Conservation (phyloP, 2,797 vertebrate species). For the Trachurus trachurus region DNA sequence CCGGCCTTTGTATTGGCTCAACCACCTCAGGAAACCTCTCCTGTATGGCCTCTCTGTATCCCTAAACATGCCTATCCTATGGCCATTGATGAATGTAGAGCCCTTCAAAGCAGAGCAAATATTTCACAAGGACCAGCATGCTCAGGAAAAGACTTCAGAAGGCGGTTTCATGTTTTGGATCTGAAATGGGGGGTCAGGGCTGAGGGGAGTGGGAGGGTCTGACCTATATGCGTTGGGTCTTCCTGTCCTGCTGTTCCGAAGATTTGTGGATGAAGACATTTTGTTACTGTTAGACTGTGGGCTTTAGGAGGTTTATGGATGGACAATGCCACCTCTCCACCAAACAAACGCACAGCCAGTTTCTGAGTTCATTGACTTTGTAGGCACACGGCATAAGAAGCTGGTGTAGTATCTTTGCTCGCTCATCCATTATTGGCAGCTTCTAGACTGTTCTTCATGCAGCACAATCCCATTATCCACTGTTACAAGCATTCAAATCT, state of each 20-base stretch:
- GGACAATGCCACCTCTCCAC: conserved; percentile 15
- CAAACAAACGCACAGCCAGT: conserved; percentile 32
- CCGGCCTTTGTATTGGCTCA: conserved; percentile 88
- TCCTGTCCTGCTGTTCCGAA: conserved; percentile 64
- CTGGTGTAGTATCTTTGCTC: background rate
- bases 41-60: conserved; percentile 81
- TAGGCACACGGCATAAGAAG: conserved; percentile 13
- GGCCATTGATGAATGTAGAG: conserved; percentile 80
- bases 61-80: conserved; percentile 83
- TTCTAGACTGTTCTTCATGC: conserved; percentile 11
- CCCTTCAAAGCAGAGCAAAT: conserved; percentile 86
- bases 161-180: conserved; percentile 74
- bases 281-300: conserved; percentile 52
- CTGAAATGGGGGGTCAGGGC: conserved; percentile 58
- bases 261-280: conserved; percentile 51
- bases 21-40: conserved; percentile 83
- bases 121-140: conserved; percentile 73
- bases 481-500: conserved; percentile 3
- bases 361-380: conserved; percentile 29
- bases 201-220: conserved; percentile 61
- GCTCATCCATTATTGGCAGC: background rate
- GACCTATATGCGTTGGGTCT: conserved; percentile 71
- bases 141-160: conserved; percentile 83
- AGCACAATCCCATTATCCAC: conserved; percentile 1
- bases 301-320: conserved; percentile 33